Evolutionary conservation across 2,888 invertebrate species (phyloP).

Genomic region (Epinotia ramella): DNA sequence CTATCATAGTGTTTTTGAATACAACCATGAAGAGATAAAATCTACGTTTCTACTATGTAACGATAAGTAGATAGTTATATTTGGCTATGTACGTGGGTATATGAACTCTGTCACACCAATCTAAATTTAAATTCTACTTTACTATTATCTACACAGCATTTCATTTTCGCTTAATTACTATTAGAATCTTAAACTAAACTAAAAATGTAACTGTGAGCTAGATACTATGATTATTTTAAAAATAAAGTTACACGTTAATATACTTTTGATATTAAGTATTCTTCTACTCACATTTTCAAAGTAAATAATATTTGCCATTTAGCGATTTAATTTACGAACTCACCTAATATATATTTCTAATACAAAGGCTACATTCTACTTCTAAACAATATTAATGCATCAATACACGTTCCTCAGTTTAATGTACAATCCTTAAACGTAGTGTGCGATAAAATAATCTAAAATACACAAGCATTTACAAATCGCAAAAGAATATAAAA

Average conservation of each 20-base stretch:
- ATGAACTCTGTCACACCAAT: slow-evolving; percentile 68
- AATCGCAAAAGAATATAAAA: not conserved
- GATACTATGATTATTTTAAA: not conserved
- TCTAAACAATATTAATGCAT: slow-evolving; percentile 63
- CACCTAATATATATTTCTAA: not conserved
- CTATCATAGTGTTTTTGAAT: slow-evolving; percentile 20
- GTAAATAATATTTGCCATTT: not conserved
- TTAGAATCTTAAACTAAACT: slow-evolving; percentile 20
- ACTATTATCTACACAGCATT: slow-evolving; percentile 90
- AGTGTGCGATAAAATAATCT: slow-evolving; percentile 1
- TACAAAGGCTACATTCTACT: slow-evolving; percentile 6
- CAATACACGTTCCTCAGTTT: slow-evolving; percentile 60
- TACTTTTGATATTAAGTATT: slow-evolving; percentile 10
- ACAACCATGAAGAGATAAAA: slow-evolving; percentile 40
- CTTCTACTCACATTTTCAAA: not conserved
- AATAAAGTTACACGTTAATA: not conserved
- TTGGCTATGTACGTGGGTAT: slow-evolving; percentile 71
- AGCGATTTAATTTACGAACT: not conserved
- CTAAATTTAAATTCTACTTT: slow-evolving; percentile 54
- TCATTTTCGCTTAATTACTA: slow-evolving; percentile 57
- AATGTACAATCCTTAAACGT: slow-evolving; percentile 42
- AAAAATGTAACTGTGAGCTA: not conserved
- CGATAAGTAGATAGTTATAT: slow-evolving; percentile 17
- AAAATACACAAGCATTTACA: slow-evolving; percentile 31
- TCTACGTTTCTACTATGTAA: slow-evolving; percentile 14